These are phyloP conservation scores for Phainopepla nitens DNA, from an alignment of 2,113 vertebrate species.

Conservation along the genomic window DNA sequence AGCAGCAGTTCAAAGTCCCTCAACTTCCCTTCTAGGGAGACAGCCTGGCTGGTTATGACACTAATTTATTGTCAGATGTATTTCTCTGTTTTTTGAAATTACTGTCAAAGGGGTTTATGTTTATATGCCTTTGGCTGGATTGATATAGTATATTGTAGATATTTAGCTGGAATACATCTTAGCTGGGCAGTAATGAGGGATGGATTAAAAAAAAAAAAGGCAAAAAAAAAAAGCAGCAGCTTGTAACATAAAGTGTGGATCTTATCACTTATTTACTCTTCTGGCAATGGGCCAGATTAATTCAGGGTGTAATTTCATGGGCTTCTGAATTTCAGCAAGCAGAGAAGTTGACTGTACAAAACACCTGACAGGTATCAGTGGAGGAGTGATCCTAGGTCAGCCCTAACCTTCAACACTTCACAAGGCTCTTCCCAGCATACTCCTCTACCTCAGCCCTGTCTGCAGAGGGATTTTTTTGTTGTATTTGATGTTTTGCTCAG, in stretches of 20 bases:
- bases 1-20: constrained; percentile 53
- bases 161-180: not conserved
- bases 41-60: constrained; percentile 13
- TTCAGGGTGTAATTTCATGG: constrained; percentile 35
- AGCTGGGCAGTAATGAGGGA: not conserved
- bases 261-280: not conserved
- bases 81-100: not conserved
- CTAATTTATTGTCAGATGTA: constrained; percentile 31
- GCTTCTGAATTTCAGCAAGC: constrained; percentile 37
- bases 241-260: not conserved
- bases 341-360: constrained; percentile 1
- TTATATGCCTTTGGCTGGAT: not conserved
- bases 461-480: not conserved
- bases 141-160: not conserved
- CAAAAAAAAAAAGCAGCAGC: not conserved
- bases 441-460: not conserved
- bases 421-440: not conserved
- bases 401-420: not conserved
- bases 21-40: not conserved
- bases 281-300: not conserved
- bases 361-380: not conserved
- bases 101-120: not conserved
- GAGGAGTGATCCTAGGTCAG: not conserved
- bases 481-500: not conserved
- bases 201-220: not conserved